These are phyloP conservation scores for Agrotis exclamationis DNA, from an alignment of 2,888 invertebrate species.

Conservation along the genomic window DNA sequence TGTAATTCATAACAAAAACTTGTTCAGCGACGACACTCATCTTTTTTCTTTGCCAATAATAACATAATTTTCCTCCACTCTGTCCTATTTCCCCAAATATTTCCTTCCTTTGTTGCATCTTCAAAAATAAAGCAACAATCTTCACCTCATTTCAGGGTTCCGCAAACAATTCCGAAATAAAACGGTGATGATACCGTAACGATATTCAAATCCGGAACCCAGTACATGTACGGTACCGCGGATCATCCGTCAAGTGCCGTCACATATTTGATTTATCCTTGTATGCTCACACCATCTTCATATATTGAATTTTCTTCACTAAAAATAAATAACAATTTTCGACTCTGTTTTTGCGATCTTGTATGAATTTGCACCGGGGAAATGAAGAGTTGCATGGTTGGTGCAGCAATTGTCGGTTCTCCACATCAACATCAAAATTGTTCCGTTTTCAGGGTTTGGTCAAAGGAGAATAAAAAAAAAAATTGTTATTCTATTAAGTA, in stretches of 20 bases:
- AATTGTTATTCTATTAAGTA: no score
- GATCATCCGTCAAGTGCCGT: conserved; percentile 58
- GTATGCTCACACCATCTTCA: conserved; percentile 36
- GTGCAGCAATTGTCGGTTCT: no score
- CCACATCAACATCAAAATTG: no score
- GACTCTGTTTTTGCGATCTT: conserved; percentile 1
- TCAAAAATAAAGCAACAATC: conserved; percentile 12
- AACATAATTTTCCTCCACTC: neutral
- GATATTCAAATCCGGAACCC: conserved; percentile 53
- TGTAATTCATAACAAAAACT: no score
- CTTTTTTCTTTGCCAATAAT: neutral
- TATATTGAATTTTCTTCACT: conserved; percentile 46
- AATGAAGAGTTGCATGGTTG: neutral
- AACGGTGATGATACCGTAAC: conserved; percentile 42
- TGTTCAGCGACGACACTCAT: no score
- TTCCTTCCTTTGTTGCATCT: neutral
- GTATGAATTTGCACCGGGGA: neutral
- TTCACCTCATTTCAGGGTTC: conserved; percentile 11
- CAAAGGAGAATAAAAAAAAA: neutral
- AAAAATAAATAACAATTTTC: conserved; percentile 48
- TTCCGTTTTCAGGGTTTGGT: no score
- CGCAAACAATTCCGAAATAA: conserved; percentile 39
- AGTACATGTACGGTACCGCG: conserved; percentile 26
- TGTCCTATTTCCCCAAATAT: neutral
- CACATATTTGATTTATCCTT: conserved; percentile 61